Percentiles rank a stretch among this genome's conserved stretches.
Evolutionary conservation across 2,888 invertebrate species (phyloP).

Genomic region (Phasia obesa): DNA sequence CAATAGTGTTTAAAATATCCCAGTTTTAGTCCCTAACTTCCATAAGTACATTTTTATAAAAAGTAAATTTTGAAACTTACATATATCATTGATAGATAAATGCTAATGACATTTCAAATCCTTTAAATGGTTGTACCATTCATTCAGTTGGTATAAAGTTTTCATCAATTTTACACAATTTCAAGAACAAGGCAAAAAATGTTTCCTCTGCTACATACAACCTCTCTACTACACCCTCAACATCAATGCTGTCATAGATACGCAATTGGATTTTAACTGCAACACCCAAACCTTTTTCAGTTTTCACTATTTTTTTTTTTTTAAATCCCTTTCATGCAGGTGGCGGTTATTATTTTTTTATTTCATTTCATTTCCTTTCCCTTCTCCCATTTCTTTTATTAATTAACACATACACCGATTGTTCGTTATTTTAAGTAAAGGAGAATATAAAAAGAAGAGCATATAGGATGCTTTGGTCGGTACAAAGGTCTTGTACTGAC

Average conservation of each 20-base stretch:
- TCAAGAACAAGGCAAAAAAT: constrained; percentile 1
- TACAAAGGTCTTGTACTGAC: constrained; percentile 12
- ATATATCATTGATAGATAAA: constrained; percentile 45
- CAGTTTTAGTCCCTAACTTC: too few species aligned
- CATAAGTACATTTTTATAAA: background rate
- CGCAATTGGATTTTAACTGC: constrained; percentile 52
- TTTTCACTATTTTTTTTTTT: background rate
- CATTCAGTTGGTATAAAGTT: constrained; percentile 60
- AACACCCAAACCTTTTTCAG: background rate
- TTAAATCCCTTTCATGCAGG: constrained; percentile 33
- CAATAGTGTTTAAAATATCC: too few species aligned
- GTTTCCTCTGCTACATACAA: background rate
- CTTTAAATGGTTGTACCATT: constrained; percentile 45
- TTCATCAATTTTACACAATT: constrained; percentile 60
- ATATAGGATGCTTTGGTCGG: constrained; percentile 21
- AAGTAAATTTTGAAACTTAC: constrained; percentile 19
- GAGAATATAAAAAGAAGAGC: too few species aligned
- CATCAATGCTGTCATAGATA: constrained; percentile 26
- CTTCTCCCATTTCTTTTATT: constrained; percentile 50
- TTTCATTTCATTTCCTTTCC: background rate
- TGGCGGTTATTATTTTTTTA: constrained; percentile 11
- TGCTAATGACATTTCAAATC: constrained; percentile 66
- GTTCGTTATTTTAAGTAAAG: background rate
- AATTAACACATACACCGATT: constrained; percentile 66
- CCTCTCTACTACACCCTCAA: constrained; percentile 50